Evolutionary conservation across 2,797 vertebrate species (phyloP).

Genomic region (Anas capensis): DNA sequence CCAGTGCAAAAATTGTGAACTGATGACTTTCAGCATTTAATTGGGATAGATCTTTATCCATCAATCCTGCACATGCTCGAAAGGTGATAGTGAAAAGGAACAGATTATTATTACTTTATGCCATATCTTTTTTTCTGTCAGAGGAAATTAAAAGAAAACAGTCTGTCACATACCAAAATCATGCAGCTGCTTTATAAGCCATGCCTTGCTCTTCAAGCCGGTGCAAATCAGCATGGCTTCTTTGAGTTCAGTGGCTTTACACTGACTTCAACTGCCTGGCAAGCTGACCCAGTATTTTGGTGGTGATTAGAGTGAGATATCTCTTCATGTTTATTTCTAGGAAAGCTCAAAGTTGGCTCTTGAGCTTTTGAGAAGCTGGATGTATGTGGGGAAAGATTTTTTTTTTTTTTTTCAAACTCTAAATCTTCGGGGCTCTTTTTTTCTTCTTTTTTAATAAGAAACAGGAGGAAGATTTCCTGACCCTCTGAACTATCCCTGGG

Average conservation of each 20-base stretch:
- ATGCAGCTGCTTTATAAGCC: neutral
- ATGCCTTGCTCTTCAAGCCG: neutral
- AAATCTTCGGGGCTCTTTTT: slow-evolving; percentile 40
- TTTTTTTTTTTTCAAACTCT: slow-evolving; percentile 9
- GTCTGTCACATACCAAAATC: neutral
- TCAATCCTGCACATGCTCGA: neutral
- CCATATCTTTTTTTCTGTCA: neutral
- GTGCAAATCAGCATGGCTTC: neutral
- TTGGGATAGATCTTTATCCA: slow-evolving; percentile 25
- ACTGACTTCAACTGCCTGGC: neutral
- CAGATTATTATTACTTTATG: slow-evolving; percentile 41
- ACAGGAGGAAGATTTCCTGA: slow-evolving; percentile 62
- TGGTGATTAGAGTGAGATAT: slow-evolving; percentile 37
- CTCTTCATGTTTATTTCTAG: slow-evolving; percentile 26
- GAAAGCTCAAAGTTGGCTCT: slow-evolving; percentile 51
- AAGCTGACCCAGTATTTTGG: slow-evolving; percentile 31
- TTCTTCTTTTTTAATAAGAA: slow-evolving; percentile 22
- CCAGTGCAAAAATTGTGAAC: slow-evolving; percentile 18
- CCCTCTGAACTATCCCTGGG: slow-evolving; percentile 44
- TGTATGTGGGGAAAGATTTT: neutral
- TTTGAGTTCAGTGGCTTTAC: neutral
- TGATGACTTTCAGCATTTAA: slow-evolving; percentile 37
- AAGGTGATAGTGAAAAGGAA: neutral
- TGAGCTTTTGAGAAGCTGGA: slow-evolving; percentile 47
- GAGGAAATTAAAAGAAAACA: slow-evolving; percentile 36